A percentile compares a stretch with the other conserved stretches of the same genome.
phyloP scores from a whole-genome alignment of 1,140 invertebrate species.

The Rhizoglyphus robini region DNA sequence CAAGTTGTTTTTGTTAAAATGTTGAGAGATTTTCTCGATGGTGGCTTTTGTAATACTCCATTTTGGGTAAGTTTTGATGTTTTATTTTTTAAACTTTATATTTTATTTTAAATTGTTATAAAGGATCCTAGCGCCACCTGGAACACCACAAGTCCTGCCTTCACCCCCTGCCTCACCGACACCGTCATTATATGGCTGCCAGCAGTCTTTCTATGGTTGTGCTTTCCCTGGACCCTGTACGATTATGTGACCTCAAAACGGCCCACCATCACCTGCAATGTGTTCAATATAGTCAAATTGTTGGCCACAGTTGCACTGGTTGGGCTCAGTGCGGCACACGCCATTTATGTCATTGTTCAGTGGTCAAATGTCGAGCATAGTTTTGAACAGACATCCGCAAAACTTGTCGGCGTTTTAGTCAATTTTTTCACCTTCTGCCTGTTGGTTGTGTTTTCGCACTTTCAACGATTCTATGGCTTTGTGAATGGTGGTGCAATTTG shows the following conservation, averaged over 20 bases:
- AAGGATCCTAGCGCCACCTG: slow-evolving; percentile 50
- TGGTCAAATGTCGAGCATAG: not conserved
- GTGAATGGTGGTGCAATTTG: not conserved
- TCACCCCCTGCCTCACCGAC: slow-evolving; percentile 32
- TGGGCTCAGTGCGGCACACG: not conserved
- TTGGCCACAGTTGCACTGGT: not conserved
- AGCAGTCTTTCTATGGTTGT: slow-evolving; percentile 45
- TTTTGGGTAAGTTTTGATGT: too few species aligned
- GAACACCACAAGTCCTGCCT: slow-evolving; percentile 27
- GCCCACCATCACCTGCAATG: slow-evolving; percentile 17
- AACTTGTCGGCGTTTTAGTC: not conserved
- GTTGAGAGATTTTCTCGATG: too few species aligned
- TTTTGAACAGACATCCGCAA: not conserved
- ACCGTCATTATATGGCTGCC: slow-evolving; percentile 35
- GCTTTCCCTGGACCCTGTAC: slow-evolving; percentile 49
- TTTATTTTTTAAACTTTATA: too few species aligned
- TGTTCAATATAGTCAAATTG: slow-evolving; percentile 12
- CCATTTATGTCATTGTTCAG: not conserved
- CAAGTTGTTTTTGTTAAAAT: too few species aligned
- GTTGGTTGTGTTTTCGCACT: not conserved
- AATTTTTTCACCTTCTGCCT: not conserved
- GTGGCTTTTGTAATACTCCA: too few species aligned
- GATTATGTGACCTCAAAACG: not conserved
- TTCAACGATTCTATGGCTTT: not conserved
- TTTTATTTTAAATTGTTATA: too few species aligned